These are phyloP conservation scores for Anaspis maculata DNA, from an alignment of 2,888 invertebrate genomes.

Conservation along the genomic window DNA sequence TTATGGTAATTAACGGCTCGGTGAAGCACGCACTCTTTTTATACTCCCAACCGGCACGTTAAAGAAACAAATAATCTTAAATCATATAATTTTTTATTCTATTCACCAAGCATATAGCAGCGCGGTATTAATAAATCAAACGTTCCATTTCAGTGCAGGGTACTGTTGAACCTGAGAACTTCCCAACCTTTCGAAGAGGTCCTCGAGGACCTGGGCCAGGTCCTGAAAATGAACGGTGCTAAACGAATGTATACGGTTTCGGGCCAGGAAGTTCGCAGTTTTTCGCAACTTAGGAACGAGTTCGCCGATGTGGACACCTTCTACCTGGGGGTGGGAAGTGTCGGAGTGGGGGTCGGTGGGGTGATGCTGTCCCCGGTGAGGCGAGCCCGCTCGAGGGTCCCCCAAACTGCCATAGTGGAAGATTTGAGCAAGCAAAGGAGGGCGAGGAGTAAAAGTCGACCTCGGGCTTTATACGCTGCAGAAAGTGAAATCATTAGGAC, in stretches of 20 bases:
- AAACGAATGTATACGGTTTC: constrained; percentile 87
- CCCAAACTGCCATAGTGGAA: constrained; percentile 46
- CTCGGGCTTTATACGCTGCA: constrained; percentile 74
- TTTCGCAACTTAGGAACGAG: constrained; percentile 87
- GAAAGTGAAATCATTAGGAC: constrained; percentile 74
- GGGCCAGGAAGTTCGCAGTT: constrained; percentile 89
- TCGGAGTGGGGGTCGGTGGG: constrained; percentile 39
- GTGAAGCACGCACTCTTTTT: too few relatives aligned
- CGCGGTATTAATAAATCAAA: too few relatives aligned
- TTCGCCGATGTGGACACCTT: constrained; percentile 88
- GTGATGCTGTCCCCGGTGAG: constrained; percentile 56
- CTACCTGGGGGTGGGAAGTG: constrained; percentile 58
- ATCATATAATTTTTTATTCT: too few relatives aligned
- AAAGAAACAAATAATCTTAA: too few relatives aligned
- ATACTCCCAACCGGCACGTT: too few relatives aligned
- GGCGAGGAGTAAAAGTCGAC: constrained; percentile 77
- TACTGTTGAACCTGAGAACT: constrained; percentile 83
- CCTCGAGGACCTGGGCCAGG: constrained; percentile 84
- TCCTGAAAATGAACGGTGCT: constrained; percentile 84
- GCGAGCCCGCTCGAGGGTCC: constrained; percentile 56
- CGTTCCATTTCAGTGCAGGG: constrained; percentile 89
- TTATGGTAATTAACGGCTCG: too few relatives aligned
- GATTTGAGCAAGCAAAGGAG: constrained; percentile 50
- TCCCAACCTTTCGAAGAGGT: constrained; percentile 93
- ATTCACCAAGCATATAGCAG: too few relatives aligned